Conservation (phyloP, 2,797 vertebrate genomes). For the Etheostoma nigrum region DNA sequence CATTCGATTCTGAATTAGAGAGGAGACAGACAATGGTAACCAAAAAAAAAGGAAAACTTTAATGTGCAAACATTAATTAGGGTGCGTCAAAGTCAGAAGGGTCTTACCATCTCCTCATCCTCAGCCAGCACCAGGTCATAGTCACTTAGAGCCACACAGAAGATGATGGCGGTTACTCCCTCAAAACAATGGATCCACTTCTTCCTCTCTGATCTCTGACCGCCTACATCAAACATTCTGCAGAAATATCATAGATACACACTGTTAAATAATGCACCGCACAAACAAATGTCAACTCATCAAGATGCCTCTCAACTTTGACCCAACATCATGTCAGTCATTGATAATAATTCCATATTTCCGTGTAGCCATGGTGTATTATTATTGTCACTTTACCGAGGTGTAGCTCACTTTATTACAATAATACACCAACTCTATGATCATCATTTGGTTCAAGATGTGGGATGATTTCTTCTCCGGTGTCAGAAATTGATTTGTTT, state of each 20-base stretch:
- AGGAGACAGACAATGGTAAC: neutral
- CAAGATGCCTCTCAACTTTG: neutral
- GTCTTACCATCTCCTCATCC: slow-evolving; percentile 96
- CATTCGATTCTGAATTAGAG: slow-evolving; percentile 92
- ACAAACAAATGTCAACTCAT: slow-evolving; percentile 1
- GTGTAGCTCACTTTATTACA: neutral
- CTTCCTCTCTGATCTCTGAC: slow-evolving; percentile 98
- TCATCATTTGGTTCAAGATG: neutral
- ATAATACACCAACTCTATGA: neutral
- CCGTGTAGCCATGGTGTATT: neutral
- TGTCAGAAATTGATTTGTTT: neutral
- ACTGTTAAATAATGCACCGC: slow-evolving; percentile 21
- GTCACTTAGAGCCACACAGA: slow-evolving; percentile 97
- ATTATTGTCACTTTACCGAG: neutral
- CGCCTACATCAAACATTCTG: slow-evolving; percentile 99
- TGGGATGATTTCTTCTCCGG: neutral
- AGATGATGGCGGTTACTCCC: slow-evolving; percentile 98
- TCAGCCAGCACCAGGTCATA: slow-evolving; percentile 98
- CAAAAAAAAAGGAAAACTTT: neutral
- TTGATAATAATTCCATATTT: neutral
- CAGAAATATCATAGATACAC: slow-evolving; percentile 27
- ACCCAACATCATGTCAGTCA: neutral
- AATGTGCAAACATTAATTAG: neutral
- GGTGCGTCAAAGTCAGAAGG: no score
- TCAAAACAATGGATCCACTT: slow-evolving; percentile 99